Conservation (phyloP, 1,140 invertebrate species). For the Drosophila lacertosa region DNA sequence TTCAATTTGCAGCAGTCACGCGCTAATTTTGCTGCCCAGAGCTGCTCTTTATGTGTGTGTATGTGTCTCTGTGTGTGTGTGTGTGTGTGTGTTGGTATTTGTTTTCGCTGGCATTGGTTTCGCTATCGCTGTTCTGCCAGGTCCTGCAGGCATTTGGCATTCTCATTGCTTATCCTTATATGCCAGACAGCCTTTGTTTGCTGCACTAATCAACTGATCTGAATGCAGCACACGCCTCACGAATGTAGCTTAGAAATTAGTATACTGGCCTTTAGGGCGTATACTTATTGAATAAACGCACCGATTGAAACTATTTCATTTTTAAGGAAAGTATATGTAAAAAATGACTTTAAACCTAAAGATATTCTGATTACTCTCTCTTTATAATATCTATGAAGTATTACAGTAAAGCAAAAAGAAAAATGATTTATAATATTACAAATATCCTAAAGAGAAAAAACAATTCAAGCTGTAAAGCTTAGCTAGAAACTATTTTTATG, state of each 20-base stretch:
- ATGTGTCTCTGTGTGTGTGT: neutral
- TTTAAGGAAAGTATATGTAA: neutral
- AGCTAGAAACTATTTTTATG: constrained; percentile 2
- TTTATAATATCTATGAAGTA: no score
- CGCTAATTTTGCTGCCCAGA: constrained; percentile 56
- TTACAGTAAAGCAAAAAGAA: no score
- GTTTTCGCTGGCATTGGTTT: constrained; percentile 13
- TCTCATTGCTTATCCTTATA: constrained; percentile 24
- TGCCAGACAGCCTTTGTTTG: constrained; percentile 15
- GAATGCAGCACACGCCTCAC: constrained; percentile 60
- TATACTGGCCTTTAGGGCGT: constrained; percentile 12
- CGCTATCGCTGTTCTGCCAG: neutral
- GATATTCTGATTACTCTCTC: no score
- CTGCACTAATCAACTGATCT: constrained; percentile 63
- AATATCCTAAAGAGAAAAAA: neutral
- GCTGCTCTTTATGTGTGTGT: constrained; percentile 10
- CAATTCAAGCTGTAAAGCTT: neutral
- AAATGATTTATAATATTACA: neutral
- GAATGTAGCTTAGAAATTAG: no score
- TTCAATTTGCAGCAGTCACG: constrained; percentile 70
- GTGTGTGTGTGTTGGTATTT: neutral
- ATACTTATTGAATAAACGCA: constrained; percentile 57
- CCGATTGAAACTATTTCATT: constrained; percentile 17
- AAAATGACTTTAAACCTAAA: neutral
- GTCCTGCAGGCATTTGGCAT: constrained; percentile 36